Evolutionary conservation across 2,888 invertebrate species (phyloP).

Genomic region (Eupithecia tripunctaria): DNA sequence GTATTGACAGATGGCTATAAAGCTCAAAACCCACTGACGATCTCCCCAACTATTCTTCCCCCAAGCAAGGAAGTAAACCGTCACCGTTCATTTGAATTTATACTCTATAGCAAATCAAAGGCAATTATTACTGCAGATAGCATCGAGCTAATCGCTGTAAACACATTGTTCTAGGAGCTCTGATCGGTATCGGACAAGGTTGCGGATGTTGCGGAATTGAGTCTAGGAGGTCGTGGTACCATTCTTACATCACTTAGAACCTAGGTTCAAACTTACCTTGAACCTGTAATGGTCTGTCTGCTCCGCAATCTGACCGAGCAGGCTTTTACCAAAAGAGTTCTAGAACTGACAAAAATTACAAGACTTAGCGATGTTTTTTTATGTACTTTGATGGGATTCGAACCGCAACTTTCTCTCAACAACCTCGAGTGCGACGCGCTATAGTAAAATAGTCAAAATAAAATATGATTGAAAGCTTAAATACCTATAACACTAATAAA

Average conservation of each 20-base stretch:
- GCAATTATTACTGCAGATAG: conserved; percentile 36
- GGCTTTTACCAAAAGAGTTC: background rate
- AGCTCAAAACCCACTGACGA: background rate
- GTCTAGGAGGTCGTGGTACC: background rate
- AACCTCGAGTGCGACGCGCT: too few species aligned
- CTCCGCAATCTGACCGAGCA: background rate
- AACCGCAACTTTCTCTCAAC: too few species aligned
- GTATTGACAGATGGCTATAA: background rate
- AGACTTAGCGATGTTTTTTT: too few species aligned
- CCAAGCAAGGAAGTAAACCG: background rate
- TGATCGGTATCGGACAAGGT: conserved; percentile 36
- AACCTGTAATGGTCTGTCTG: background rate
- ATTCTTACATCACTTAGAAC: background rate
- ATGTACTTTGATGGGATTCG: too few species aligned
- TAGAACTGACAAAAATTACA: background rate
- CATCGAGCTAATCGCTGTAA: conserved; percentile 35
- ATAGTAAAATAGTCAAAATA: too few species aligned
- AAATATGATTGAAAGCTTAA: too few species aligned
- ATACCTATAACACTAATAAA: too few species aligned
- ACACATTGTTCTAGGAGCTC: conserved; percentile 41
- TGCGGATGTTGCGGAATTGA: conserved; percentile 25
- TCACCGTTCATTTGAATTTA: conserved; percentile 19
- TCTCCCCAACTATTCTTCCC: background rate
- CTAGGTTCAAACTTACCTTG: background rate
- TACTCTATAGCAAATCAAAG: conserved; percentile 29